Conservation (phyloP, 2,888 invertebrate genomes). For the Cordilura impudica region DNA sequence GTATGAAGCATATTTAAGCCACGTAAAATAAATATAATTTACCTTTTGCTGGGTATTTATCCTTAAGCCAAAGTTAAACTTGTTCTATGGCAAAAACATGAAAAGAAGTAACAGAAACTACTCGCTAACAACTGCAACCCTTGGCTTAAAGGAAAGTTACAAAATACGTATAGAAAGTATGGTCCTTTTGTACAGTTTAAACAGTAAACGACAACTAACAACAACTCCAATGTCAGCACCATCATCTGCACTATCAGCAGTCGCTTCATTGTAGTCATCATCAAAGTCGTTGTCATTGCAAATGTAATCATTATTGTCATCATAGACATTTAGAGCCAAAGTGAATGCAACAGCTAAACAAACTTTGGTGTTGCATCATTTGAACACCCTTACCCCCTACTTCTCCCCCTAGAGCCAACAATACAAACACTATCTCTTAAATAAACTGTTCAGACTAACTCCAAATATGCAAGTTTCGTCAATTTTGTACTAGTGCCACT, state of each 20-base stretch:
- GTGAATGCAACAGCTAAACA: conserved; percentile 39
- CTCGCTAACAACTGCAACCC: too few relatives aligned
- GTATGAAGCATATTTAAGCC: conserved; percentile 43
- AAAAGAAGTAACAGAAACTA: conserved; percentile 24
- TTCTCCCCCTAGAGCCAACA: not conserved
- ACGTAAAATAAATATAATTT: conserved; percentile 59
- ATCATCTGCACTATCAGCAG: not conserved
- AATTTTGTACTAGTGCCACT: too few relatives aligned
- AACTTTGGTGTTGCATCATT: conserved; percentile 16
- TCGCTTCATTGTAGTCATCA: conserved; percentile 1
- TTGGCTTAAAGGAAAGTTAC: too few relatives aligned
- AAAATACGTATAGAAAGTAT: too few relatives aligned
- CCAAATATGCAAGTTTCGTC: too few relatives aligned
- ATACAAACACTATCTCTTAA: not conserved
- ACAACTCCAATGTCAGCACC: conserved; percentile 25
- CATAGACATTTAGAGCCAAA: conserved; percentile 44
- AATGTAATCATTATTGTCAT: conserved; percentile 58
- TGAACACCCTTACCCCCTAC: not conserved
- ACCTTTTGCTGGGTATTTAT: conserved; percentile 58
- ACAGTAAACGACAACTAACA: not conserved
- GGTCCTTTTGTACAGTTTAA: not conserved
- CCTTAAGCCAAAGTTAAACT: conserved; percentile 61
- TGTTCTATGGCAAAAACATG: conserved; percentile 14
- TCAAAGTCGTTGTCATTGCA: conserved; percentile 31
- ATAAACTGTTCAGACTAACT: too few relatives aligned